Evolutionary conservation across 2,888 invertebrate genomes (phyloP).

Genomic region (Psylliodes chrysocephalus): DNA sequence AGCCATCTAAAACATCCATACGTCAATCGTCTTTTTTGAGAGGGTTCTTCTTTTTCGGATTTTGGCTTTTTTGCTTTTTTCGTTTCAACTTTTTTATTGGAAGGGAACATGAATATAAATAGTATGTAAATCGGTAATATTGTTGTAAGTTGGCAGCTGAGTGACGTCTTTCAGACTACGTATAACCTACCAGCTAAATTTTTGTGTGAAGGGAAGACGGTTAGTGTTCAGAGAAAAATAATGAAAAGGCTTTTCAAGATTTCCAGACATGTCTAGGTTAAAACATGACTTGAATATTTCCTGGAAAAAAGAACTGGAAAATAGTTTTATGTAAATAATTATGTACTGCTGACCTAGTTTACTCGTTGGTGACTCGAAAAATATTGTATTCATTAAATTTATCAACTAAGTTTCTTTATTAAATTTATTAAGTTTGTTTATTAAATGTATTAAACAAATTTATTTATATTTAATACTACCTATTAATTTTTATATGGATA

Average conservation of each 20-base stretch:
- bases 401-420: no score
- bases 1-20: not conserved
- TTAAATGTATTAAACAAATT: no score
- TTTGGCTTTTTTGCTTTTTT: not conserved
- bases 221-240: not conserved
- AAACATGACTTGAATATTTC: not conserved
- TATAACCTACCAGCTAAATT: conserved; percentile 13
- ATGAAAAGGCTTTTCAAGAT: not conserved
- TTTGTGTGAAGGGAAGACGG: conserved; percentile 1
- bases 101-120: conserved; percentile 20
- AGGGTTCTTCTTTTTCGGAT: not conserved
- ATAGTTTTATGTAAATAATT: no score
- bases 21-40: not conserved
- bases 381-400: no score
- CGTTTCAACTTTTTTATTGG: conserved; percentile 8
- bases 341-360: no score
- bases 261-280: not conserved
- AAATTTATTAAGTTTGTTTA: no score
- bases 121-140: conserved; percentile 28
- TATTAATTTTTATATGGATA: no score
- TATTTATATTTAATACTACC: no score
- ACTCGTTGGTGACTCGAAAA: no score
- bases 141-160: conserved; percentile 24
- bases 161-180: conserved; percentile 18
- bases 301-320: no score